Percentiles rank a stretch among this genome's conserved stretches.
Evolutionary conservation across 1,140 invertebrate genomes (phyloP).

Genomic region (Armadillidium nasatum): DNA sequence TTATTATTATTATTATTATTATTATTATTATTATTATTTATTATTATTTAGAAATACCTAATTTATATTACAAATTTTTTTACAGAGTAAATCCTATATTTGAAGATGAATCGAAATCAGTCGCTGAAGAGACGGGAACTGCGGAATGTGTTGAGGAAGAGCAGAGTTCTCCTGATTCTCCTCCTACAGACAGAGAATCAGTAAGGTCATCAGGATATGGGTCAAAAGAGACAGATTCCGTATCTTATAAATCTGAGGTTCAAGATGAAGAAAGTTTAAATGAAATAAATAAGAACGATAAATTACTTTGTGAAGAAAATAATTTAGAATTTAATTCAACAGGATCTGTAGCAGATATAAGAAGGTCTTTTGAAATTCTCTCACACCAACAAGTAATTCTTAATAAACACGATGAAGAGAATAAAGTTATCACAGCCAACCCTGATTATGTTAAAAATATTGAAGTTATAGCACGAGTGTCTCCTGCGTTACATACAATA

Average conservation of each 20-base stretch:
- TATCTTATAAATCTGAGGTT: conserved; percentile 30
- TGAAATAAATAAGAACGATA: background rate
- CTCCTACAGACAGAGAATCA: conserved; percentile 32
- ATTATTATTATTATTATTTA: too few relatives aligned
- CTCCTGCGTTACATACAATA: background rate
- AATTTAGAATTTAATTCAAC: background rate
- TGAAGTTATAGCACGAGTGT: background rate
- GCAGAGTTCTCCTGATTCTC: conserved; percentile 20
- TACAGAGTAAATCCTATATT: background rate
- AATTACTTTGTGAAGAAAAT: background rate
- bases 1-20: too few relatives aligned
- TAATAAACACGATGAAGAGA: background rate
- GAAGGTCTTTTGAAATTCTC: conserved; percentile 2
- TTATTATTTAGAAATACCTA: too few relatives aligned
- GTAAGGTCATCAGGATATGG: conserved; percentile 38
- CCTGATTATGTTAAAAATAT: background rate
- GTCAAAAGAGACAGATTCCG: conserved; percentile 37
- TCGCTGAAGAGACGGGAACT: background rate
- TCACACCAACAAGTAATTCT: background rate
- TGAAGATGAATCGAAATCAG: conserved; percentile 1
- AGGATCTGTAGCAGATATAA: background rate
- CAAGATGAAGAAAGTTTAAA: conserved; percentile 18
- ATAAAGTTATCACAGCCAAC: background rate
- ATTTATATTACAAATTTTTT: background rate
- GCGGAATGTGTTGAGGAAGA: background rate